A percentile compares a stretch with the other conserved stretches of the same genome.
phyloP scores from a whole-genome alignment of 1,140 invertebrate genomes.

The Drosophila nigrodunni region DNA sequence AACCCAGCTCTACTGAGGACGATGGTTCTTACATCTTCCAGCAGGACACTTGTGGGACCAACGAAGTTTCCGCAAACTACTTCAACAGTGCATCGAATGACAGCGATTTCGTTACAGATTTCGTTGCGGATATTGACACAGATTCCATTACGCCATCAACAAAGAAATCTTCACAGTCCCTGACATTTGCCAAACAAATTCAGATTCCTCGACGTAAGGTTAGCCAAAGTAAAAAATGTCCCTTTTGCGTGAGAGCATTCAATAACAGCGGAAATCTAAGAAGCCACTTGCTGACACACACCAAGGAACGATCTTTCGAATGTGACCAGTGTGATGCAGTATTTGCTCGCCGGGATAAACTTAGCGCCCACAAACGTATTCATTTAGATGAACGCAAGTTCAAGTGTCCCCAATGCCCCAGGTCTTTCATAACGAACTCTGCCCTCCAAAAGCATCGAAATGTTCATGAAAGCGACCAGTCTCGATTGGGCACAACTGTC shows the following conservation, averaged over 20 bases:
- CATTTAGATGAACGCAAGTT: background rate
- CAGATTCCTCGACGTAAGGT: background rate
- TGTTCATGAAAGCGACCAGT: background rate
- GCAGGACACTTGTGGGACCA: background rate
- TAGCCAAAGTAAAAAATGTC: background rate
- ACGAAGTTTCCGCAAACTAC: background rate
- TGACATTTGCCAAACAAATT: background rate
- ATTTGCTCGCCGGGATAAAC: background rate
- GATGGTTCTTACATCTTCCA: background rate
- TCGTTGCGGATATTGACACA: background rate
- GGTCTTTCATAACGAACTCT: background rate
- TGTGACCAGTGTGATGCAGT: background rate
- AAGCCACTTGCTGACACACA: background rate
- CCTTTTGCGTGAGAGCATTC: background rate
- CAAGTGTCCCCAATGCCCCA: background rate
- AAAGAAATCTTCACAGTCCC: background rate
- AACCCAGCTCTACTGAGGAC: background rate
- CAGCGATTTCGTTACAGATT: background rate
- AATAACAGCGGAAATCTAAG: background rate
- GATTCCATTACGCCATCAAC: background rate
- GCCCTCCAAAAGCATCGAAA: background rate
- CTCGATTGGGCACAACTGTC: background rate
- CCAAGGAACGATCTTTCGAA: background rate
- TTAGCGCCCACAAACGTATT: background rate
- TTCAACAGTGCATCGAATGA: background rate